Evolutionary conservation across 2,113 vertebrate species (phyloP), one percentile per base, ranked within the genome.

Genomic region (Dasyornis broadbenti): DNA sequence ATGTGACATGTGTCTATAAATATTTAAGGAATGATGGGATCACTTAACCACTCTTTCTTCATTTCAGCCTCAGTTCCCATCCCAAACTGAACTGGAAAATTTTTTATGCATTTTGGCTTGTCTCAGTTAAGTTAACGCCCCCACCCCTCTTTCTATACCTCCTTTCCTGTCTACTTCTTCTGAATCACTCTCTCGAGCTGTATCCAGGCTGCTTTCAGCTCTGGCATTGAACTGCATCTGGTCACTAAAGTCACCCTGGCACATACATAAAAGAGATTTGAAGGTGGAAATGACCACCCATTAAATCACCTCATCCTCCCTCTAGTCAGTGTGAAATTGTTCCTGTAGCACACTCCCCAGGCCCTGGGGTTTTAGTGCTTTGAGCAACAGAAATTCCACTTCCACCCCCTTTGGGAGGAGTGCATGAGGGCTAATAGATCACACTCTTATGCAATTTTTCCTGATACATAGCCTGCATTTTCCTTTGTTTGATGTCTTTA

Each of bases 401-500:
- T 65, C 90, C 81, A 79, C 81, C 65, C 45, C 61, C 78, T 83
- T 86, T 75, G 92, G 92, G 92, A 93, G 77, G 52, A 71, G 68
- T 56, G 86, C 35, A 80, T 75, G 60, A 84, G 80, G 52, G 24
- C 64, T 92, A 81, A 80, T 81, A 93, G 85, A 96, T 92, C 76
- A 77, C 54, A 70, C 50, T 89, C 54, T 88, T 95, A 88, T 3
- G 54, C 87, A 92, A 49, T 93, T 95, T 97, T 96, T 93, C 92
- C 93, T 96, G 85, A 96, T 96, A 86, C 71, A n/a, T 33, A 88
- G 94, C 85, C 90, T 93, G 81, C 85, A 90, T 90, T 97, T 97
- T 96, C 85, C 76, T 97, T 94, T 95, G 87, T 96, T 94, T 77
- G 56, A 90, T 88, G 79, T 73, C 71, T 90, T 90, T 70, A 90